Evolutionary conservation across 2,888 invertebrate species (phyloP), one percentile per base, ranked within the genome.

Genomic region (Phengaris arion): DNA sequence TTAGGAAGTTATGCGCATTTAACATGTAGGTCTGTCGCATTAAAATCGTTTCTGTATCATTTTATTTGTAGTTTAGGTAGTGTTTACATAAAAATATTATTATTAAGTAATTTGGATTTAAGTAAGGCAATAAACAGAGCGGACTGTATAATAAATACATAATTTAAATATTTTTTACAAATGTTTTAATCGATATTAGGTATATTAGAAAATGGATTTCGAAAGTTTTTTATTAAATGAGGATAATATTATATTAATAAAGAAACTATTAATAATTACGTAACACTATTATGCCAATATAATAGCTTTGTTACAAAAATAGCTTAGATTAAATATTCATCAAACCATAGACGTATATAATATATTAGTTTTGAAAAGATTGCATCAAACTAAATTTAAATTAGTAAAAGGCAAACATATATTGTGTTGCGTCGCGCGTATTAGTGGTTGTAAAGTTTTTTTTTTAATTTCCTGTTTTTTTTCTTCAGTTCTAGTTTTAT

Each of bases 1-100:
- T 77, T 75, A 55, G 45, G 74, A 75, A 77, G 75, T 64, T 64
- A 35, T 64, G 64, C 64, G 35, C 64, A 64, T 13, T 64, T 64
- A 64, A 64, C 64, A 64, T 64, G 35, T 64, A 64, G 64, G 64
- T 74, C 57, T 46, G 15, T 74, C 59, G 55, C 15, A 64, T 74
- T 51, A 51, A 46, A 59, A 48, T 74, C 4, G 22, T 35, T 12
- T 10, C 22, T 22, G 22, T 22, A 22, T 22, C 1, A 22, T 64
- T 35, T 35, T 35, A 10, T 64, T 35, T 35, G 35, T 5, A 52
- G 52, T 12, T 9, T 13, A 10, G 35, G 35, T 45, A 64, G 64
- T 64, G 45, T 64, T 64, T 64, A 64, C 35, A 64, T 64, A 12
- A 64, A 35, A 35, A 52, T 10, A 52, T 52, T 64, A 10, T 35